A percentile compares a stretch with the other conserved stretches of the same genome.
phyloP scores from a whole-genome alignment of 1,140 invertebrate species.

The Caenorhabditis brenneri region DNA sequence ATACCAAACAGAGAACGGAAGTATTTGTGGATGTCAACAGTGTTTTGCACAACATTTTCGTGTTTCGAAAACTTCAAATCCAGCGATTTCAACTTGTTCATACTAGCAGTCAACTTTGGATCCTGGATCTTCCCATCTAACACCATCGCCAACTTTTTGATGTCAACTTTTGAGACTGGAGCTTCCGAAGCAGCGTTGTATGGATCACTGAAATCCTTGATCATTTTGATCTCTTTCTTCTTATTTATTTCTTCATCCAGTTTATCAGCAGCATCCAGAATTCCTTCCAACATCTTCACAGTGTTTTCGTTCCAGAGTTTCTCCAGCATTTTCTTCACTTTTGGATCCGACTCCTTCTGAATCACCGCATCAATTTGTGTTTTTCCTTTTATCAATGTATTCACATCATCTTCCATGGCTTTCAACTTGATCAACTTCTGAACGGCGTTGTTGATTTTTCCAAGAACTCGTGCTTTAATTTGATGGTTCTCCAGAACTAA shows the following conservation, averaged over 20 bases:
- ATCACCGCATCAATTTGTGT: neutral
- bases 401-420: too few species aligned
- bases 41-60: too few species aligned
- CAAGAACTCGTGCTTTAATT: too few species aligned
- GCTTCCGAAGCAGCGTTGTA: neutral
- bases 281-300: neutral
- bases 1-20: too few species aligned
- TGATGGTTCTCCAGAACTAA: too few species aligned
- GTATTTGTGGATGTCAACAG: too few species aligned
- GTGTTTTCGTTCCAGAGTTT: neutral
- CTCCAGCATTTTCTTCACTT: neutral
- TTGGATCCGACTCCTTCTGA: neutral
- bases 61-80: neutral
- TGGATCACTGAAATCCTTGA: neutral
- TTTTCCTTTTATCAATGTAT: too few species aligned
- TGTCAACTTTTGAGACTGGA: neutral
- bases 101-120: neutral
- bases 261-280: neutral
- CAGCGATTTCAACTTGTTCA: neutral
- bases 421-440: too few species aligned
- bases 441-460: too few species aligned
- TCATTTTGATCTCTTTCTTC: neutral
- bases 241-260: neutral
- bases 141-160: neutral
- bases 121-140: neutral